phyloP scores from a whole-genome alignment of 2,113 vertebrate genomes.

The Cinclus mexicanus region DNA sequence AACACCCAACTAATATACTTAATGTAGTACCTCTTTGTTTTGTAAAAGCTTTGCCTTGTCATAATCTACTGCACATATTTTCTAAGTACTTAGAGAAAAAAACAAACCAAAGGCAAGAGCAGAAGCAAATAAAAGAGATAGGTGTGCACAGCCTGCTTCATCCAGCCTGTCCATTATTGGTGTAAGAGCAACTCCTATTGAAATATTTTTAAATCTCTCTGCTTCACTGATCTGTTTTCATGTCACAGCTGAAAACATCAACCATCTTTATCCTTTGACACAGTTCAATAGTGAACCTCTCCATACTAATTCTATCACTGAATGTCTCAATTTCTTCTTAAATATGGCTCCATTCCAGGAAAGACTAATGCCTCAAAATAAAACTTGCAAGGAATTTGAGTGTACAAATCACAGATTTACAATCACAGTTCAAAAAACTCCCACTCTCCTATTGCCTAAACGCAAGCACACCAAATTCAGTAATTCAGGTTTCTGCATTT shows the following conservation, averaged over 20 bases:
- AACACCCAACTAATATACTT: not conserved
- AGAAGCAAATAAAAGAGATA: not conserved
- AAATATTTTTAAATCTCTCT: not conserved
- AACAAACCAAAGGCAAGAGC: not conserved
- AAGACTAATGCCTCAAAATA: conserved; percentile 12
- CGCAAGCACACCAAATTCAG: not conserved
- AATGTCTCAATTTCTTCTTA: conserved; percentile 27
- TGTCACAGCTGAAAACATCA: not conserved
- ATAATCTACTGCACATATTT: not conserved
- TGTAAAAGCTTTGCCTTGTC: not conserved
- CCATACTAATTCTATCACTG: not conserved
- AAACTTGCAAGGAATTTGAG: not conserved
- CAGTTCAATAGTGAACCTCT: not conserved
- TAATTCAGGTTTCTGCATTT: not conserved
- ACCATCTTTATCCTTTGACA: not conserved
- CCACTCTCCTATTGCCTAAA: not conserved
- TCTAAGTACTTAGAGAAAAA: not conserved
- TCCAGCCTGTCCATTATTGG: not conserved
- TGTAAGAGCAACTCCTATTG: not conserved
- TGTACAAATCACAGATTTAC: not conserved
- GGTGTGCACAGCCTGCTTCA: not conserved
- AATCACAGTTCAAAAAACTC: not conserved
- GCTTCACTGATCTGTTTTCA: not conserved
- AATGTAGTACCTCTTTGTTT: not conserved
- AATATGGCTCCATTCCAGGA: not conserved